phyloP scores from a whole-genome alignment of 2,797 vertebrate species.

The Acipenser oxyrinchus region DNA sequence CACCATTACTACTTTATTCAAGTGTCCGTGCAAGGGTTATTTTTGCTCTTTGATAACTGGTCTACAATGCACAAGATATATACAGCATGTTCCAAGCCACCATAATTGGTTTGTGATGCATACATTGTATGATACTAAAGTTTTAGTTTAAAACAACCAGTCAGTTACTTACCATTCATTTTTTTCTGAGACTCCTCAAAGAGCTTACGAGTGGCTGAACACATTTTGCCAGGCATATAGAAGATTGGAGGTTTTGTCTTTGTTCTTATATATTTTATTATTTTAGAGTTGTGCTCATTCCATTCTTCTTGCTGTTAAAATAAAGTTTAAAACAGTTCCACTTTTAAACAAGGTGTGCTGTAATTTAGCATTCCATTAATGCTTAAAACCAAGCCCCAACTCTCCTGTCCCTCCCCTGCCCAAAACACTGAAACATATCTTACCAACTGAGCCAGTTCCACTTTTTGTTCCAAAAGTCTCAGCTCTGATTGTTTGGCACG shows the following conservation, averaged over 20 bases:
- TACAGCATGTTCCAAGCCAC: too few species aligned
- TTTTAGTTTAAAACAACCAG: too few species aligned
- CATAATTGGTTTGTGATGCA: too few species aligned
- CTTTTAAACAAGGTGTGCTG: background rate
- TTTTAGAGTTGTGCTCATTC: conserved; percentile 85
- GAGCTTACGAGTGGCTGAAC: conserved; percentile 88
- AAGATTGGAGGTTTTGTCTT: conserved; percentile 93
- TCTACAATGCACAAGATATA: too few species aligned
- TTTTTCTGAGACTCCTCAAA: conserved; percentile 95
- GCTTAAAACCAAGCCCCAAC: too few species aligned
- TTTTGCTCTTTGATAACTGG: too few species aligned
- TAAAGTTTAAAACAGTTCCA: conserved; percentile 7
- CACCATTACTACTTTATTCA: background rate
- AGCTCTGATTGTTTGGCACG: conserved; percentile 94
- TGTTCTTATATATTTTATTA: conserved; percentile 94
- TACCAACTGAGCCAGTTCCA: conserved; percentile 95
- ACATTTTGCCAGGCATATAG: conserved; percentile 89
- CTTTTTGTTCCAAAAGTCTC: conserved; percentile 92
- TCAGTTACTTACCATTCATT: conserved; percentile 75
- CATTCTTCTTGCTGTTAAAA: conserved; percentile 91
- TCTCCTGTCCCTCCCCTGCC: too few species aligned
- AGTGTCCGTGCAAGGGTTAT: too few species aligned
- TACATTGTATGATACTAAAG: too few species aligned
- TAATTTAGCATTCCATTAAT: too few species aligned
- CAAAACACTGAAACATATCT: conserved; percentile 23